Conservation (phyloP, 2,113 vertebrate genomes). For the Mesitornis unicolor region DNA sequence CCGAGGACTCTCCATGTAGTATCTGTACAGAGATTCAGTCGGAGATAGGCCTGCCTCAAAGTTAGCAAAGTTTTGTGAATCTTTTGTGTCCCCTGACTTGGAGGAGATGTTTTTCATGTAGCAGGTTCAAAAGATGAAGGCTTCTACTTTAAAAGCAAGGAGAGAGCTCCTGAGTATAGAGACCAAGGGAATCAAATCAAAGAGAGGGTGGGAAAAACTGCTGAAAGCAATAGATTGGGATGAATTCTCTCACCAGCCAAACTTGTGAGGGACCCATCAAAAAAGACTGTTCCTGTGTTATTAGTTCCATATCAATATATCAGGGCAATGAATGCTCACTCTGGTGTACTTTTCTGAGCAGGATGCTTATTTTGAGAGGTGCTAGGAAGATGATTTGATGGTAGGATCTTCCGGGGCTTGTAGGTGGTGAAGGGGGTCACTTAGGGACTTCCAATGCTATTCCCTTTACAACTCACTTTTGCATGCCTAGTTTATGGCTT, state of each 20-base stretch:
- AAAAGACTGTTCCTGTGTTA: not conserved
- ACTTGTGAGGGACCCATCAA: not conserved
- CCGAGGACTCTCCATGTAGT: rapidly evolving
- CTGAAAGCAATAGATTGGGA: not conserved
- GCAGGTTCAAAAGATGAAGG: not conserved
- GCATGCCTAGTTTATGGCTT: not conserved
- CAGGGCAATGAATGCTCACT: not conserved
- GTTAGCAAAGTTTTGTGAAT: not conserved
- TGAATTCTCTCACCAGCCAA: not conserved
- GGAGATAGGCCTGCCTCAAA: not conserved
- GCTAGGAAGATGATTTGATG: not conserved
- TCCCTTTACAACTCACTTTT: not conserved
- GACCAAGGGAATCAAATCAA: not conserved
- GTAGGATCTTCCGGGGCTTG: not conserved
- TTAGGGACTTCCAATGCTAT: not conserved
- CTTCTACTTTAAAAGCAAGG: not conserved
- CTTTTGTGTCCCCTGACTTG: not conserved
- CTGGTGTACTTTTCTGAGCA: not conserved
- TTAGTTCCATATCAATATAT: not conserved
- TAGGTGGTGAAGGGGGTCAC: not conserved
- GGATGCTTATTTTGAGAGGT: not conserved
- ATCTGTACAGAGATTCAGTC: rapidly evolving
- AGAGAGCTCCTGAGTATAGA: not conserved
- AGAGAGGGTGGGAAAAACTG: not conserved
- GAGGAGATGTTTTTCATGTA: not conserved